A percentile compares a stretch with the other conserved stretches of the same genome.
Evolutionary conservation across 2,888 invertebrate genomes (phyloP).

Genomic region (Selenia dentaria): DNA sequence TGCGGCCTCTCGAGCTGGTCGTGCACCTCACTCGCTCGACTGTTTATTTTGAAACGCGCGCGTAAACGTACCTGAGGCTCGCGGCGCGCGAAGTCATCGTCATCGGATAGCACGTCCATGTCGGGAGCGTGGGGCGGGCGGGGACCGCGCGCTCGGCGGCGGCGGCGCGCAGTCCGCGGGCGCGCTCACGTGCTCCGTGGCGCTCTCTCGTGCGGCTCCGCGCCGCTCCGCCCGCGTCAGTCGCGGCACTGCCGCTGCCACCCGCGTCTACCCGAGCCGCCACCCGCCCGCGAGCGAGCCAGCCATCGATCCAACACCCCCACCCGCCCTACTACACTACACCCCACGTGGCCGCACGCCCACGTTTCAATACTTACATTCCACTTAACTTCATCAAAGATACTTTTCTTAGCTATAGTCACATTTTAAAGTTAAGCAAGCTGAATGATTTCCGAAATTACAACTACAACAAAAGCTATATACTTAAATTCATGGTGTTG

Average conservation of each 20-base stretch:
- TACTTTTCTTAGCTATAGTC: background rate
- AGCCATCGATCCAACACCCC: slow-evolving; percentile 68
- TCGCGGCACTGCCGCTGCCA: slow-evolving; percentile 72
- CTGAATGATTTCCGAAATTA: too few relatives aligned
- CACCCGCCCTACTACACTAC: slow-evolving; percentile 46
- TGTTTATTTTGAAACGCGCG: slow-evolving; percentile 28
- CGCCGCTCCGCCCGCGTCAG: slow-evolving; percentile 78
- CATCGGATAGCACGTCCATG: slow-evolving; percentile 82
- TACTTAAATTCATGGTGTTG: too few relatives aligned
- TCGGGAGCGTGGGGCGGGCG: slow-evolving; percentile 48
- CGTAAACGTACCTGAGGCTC: slow-evolving; percentile 70
- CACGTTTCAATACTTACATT: slow-evolving; percentile 13
- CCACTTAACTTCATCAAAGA: slow-evolving; percentile 15
- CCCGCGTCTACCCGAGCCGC: slow-evolving; percentile 51
- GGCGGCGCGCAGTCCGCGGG: slow-evolving; percentile 65
- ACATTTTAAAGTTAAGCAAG: background rate
- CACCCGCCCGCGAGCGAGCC: slow-evolving; percentile 60
- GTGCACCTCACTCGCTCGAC: slow-evolving; percentile 33
- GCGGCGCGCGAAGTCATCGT: slow-evolving; percentile 76
- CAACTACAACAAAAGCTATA: too few relatives aligned
- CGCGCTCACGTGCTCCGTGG: slow-evolving; percentile 70
- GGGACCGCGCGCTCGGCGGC: slow-evolving; percentile 62
- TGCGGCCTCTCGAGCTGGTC: slow-evolving; percentile 35
- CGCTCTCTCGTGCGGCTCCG: slow-evolving; percentile 65
- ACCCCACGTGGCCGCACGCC: slow-evolving; percentile 57